Percentiles rank a stretch among this genome's conserved stretches.
phyloP scores from a whole-genome alignment of 92 coral and sea anemone species.

The Diadumene lineata region DNA sequence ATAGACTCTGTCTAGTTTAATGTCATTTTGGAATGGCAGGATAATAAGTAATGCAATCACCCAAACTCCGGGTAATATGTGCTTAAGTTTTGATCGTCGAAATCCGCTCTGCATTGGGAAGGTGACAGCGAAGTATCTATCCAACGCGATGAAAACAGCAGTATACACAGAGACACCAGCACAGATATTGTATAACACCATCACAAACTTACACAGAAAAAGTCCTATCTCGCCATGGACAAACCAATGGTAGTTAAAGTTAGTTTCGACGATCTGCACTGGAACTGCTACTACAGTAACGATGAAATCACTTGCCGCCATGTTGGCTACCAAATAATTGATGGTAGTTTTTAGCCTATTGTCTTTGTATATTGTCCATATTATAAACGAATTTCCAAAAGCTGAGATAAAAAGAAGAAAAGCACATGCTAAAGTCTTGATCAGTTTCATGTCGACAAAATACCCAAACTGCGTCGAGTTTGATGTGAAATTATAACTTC shows the following conservation, averaged over 20 bases:
- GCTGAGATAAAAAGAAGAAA: background rate
- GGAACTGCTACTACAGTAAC: background rate
- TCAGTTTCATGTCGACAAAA: background rate
- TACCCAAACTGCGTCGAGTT: constrained; percentile 14
- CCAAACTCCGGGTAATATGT: constrained; percentile 18
- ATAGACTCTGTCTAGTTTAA: background rate
- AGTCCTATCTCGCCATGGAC: background rate
- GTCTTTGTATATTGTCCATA: constrained; percentile 2
- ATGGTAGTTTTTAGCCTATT: constrained; percentile 4
- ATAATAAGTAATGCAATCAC: background rate
- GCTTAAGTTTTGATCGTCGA: background rate
- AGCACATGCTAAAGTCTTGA: background rate
- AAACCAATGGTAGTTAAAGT: background rate
- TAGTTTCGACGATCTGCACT: background rate
- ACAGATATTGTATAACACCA: background rate
- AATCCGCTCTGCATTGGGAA: constrained; percentile 15
- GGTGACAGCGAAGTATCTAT: constrained; percentile 8
- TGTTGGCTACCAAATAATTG: constrained; percentile 1
- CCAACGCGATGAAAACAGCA: constrained; percentile 15
- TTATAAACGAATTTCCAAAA: background rate
- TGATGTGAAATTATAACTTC: background rate
- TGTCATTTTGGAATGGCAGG: background rate
- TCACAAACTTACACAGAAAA: constrained; percentile 10
- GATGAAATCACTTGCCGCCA: background rate
- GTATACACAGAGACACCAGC: constrained; percentile 6